Evolutionary conservation across 1,140 invertebrate species (phyloP), one percentile per base, ranked within the genome.

Genomic region (Sitophilus oryzae): DNA sequence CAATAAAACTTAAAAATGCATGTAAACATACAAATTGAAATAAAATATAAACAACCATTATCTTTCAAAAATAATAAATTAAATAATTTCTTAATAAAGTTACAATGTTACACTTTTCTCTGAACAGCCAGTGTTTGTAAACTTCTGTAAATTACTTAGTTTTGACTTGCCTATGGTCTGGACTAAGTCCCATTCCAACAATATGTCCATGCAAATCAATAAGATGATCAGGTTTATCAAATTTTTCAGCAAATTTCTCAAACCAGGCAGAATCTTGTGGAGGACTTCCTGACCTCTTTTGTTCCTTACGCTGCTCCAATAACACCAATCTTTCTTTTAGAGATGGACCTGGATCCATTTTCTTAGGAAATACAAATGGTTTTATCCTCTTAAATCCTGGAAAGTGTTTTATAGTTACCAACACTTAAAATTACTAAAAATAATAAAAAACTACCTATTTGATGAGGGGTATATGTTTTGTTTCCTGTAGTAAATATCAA

Each of bases 141-240:
- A 25, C 11, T 1, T 10, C 38, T n/a, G 18, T 16, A 16, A 16
- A 1, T 14, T 16, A 16, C 23, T 20, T 16, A 43, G 10, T 48
- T 50, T 35, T 8, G 11, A 19, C 22, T 60, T 69, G 86, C 84
- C 84, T 83, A 60, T 92, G 86, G 76, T 93, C 90, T 0, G 89
- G 90, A 50, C 89, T 91, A 8, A 93, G 73, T 4, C 85, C 82
- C 87, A 93, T 90, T 61, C 91, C 90, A 62, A 93, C 90, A 48
- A 93, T 91, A 66, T 93, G 89, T 0, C 90, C 90, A 70, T 91
- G 85, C 20, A 94, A 74, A 73, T 94, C 89, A 55, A 94, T 89
- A 1, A 90, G 67, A 71, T 89, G 83, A 74, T 93, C 91, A 10
- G 89, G 78, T 64, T 79, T 79, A 70, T 92, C 88, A 66, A 88